A percentile compares a stretch with the other conserved stretches of the same genome.
Conservation (phyloP, 2,113 vertebrate genomes). For the Malaclemys terrapin region DNA sequence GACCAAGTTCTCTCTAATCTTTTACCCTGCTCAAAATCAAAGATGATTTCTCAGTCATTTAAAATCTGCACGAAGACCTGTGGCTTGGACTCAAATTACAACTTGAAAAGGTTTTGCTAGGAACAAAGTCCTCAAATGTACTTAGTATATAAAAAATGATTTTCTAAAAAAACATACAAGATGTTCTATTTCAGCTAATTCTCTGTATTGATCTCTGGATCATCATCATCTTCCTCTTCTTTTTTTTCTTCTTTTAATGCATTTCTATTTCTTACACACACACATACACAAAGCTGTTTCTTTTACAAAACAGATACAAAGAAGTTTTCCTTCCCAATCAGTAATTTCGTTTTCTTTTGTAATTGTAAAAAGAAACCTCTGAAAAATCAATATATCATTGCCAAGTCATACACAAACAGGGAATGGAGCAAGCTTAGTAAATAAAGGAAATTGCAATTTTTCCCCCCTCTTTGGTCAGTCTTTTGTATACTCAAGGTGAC, state of each 20-base stretch:
- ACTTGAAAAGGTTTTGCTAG: background rate
- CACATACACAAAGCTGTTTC: background rate
- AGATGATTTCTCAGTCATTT: background rate
- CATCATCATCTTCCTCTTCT: constrained; percentile 42
- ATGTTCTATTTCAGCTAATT: constrained; percentile 60
- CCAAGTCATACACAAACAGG: constrained; percentile 18
- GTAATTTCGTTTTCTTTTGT: constrained; percentile 73
- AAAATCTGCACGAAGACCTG: background rate
- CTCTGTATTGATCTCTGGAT: constrained; percentile 57
- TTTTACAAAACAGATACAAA: constrained; percentile 66
- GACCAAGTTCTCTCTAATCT: background rate
- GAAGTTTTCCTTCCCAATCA: constrained; percentile 51
- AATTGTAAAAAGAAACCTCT: constrained; percentile 67
- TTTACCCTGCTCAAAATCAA: background rate
- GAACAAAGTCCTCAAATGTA: constrained; percentile 43
- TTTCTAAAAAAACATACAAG: constrained; percentile 40
- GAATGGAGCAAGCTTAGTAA: constrained; percentile 64
- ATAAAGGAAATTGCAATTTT: constrained; percentile 71
- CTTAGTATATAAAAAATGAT: constrained; percentile 60
- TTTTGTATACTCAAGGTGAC: constrained; percentile 56
- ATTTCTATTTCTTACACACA: constrained; percentile 44
- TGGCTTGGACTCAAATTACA: background rate
- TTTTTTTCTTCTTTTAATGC: constrained; percentile 56
- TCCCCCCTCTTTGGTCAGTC: constrained; percentile 43
- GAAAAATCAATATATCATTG: constrained; percentile 72